Conservation (phyloP, 2,797 vertebrate species). For the Pseudotriccus pelzelni region DNA sequence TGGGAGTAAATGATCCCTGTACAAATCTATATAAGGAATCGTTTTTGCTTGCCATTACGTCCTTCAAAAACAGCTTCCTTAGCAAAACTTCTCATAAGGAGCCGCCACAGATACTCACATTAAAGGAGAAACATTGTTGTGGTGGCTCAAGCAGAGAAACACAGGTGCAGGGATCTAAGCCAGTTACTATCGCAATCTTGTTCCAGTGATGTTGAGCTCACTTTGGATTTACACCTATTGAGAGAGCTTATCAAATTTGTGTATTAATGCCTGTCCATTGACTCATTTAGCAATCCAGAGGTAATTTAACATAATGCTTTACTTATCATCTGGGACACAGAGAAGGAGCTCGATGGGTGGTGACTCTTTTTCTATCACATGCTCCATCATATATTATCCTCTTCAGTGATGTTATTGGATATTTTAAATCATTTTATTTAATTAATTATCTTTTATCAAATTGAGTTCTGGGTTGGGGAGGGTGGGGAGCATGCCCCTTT, state of each 20-base stretch:
- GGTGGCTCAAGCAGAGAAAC: rapidly evolving
- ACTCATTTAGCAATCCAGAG: not conserved
- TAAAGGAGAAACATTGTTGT: not conserved
- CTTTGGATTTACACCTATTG: not conserved
- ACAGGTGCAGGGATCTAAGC: not conserved
- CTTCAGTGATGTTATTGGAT: not conserved
- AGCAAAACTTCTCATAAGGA: not conserved
- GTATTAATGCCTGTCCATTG: not conserved
- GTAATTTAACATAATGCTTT: not conserved
- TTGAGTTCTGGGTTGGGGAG: not conserved
- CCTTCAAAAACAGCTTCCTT: not conserved
- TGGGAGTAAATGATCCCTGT: slow-evolving; percentile 11
- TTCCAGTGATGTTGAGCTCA: not conserved
- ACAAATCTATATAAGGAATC: not conserved
- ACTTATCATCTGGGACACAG: not conserved
- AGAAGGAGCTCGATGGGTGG: not conserved
- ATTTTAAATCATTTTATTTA: not conserved
- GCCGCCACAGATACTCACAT: not conserved
- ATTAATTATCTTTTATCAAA: not conserved
- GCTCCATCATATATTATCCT: not conserved
- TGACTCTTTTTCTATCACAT: not conserved
- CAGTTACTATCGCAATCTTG: not conserved
- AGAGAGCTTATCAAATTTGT: not conserved
- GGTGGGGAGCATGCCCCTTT: rapidly evolving
- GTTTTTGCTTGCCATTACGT: not conserved